Percentiles rank a stretch among this genome's conserved stretches.
Conservation (phyloP, 2,113 vertebrate species). For the Poecilia latipinna region DNA sequence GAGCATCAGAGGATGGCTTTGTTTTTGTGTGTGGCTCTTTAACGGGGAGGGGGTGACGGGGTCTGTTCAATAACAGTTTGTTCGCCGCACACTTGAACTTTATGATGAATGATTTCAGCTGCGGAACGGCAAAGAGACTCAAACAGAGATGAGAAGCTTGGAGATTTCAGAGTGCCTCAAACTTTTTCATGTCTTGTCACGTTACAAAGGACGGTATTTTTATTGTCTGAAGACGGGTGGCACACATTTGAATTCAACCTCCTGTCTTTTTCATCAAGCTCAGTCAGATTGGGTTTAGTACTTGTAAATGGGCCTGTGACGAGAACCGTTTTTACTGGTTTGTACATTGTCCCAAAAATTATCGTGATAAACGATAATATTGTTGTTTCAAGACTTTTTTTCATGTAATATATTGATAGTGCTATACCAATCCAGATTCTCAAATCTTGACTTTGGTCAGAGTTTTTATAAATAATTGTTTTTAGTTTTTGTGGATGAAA, state of each 20-base stretch:
- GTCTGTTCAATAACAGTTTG: slow-evolving; percentile 37
- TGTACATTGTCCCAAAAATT: too few species aligned
- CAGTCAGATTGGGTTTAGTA: too few species aligned
- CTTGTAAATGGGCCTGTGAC: too few species aligned
- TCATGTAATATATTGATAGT: too few species aligned
- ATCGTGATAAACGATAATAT: too few species aligned
- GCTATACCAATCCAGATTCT: too few species aligned
- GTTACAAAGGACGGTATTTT: not conserved
- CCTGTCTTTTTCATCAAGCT: not conserved
- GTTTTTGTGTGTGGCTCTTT: slow-evolving; percentile 25
- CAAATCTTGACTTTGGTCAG: too few species aligned
- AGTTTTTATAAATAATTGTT: too few species aligned
- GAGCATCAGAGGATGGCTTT: slow-evolving; percentile 12
- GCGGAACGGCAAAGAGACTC: slow-evolving; percentile 4
- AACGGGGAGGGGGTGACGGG: slow-evolving; percentile 34
- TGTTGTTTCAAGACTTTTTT: too few species aligned
- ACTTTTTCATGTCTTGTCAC: not conserved
- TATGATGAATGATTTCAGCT: slow-evolving; percentile 29
- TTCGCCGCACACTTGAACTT: slow-evolving; percentile 33
- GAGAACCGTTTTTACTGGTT: too few species aligned
- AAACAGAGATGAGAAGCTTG: slow-evolving; percentile 34
- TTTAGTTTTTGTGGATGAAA: too few species aligned
- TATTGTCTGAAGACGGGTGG: too few species aligned
- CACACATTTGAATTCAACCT: not conserved
- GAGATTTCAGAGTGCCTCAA: slow-evolving; percentile 29